A percentile compares a stretch with the other conserved stretches of the same genome.
phyloP scores from a whole-genome alignment of 2,888 invertebrate species.

The Coenonympha glycerion region DNA sequence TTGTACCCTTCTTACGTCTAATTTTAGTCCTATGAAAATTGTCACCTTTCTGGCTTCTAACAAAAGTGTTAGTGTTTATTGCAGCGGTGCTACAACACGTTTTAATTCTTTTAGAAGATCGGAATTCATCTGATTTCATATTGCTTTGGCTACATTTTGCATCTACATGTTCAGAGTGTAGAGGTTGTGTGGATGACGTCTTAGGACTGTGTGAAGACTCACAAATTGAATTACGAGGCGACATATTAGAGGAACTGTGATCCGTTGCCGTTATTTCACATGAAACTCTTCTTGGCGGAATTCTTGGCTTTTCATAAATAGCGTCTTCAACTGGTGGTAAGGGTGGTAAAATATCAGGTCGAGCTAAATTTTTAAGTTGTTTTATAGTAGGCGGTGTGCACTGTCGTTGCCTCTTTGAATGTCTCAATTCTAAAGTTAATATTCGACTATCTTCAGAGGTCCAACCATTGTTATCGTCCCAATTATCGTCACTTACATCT shows the following conservation, averaged over 20 bases:
- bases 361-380: slow-evolving; percentile 66
- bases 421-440: slow-evolving; percentile 82
- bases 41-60: slow-evolving; percentile 49
- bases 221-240: slow-evolving; percentile 40
- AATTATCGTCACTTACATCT: slow-evolving; percentile 45
- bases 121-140: slow-evolving; percentile 34
- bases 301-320: slow-evolving; percentile 77
- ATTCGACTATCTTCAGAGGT: slow-evolving; percentile 77
- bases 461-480: slow-evolving; percentile 58
- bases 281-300: slow-evolving; percentile 70
- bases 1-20: slow-evolving; percentile 55
- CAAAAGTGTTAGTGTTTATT: slow-evolving; percentile 62
- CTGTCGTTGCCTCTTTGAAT: slow-evolving; percentile 83
- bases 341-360: slow-evolving; percentile 82
- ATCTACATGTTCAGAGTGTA: slow-evolving; percentile 72
- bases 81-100: slow-evolving; percentile 32
- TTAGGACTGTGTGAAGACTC: slow-evolving; percentile 55
- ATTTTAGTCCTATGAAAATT: slow-evolving; percentile 42
- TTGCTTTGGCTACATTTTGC: slow-evolving; percentile 32
- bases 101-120: slow-evolving; percentile 42
- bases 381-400: slow-evolving; percentile 70
- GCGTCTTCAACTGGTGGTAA: slow-evolving; percentile 74
- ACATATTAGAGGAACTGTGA: slow-evolving; percentile 3
- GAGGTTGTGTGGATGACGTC: slow-evolving; percentile 71
- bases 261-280: slow-evolving; percentile 1